A percentile compares a stretch with the other conserved stretches of the same genome.
These are phyloP conservation scores for Rhinolophus sinicus DNA, from an alignment of 2,113 vertebrate genomes.

Conservation along the genomic window DNA sequence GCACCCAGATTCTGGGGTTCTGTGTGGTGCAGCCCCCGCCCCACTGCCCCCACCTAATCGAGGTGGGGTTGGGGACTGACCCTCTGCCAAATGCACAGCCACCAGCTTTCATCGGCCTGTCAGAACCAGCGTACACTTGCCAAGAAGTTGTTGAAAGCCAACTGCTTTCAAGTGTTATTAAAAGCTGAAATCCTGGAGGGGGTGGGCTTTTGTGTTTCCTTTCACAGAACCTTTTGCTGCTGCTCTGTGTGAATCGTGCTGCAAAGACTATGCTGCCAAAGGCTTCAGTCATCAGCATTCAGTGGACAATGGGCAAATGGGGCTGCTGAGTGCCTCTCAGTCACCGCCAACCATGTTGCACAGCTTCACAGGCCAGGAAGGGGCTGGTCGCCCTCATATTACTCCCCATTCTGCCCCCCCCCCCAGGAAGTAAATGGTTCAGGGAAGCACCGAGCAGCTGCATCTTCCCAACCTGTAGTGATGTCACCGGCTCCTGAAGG, in stretches of 20 bases:
- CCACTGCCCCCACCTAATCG: no score
- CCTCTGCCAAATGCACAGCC: neutral
- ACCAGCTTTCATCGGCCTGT: neutral
- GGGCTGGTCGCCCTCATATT: neutral
- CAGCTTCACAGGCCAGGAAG: neutral
- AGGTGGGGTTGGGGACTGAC: neutral
- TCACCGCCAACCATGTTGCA: neutral
- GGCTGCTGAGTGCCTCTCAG: neutral
- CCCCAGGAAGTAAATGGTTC: neutral
- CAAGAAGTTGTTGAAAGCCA: slow-evolving; percentile 24
- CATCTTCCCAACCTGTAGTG: neutral
- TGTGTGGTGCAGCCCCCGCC: neutral
- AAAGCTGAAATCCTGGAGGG: neutral
- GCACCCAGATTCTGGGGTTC: neutral
- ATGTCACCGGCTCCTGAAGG: neutral
- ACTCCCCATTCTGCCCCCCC: neutral
- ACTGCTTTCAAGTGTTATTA: neutral
- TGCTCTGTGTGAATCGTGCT: neutral
- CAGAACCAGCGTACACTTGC: neutral
- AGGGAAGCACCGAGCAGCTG: neutral
- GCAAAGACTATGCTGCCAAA: neutral
- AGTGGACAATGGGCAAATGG: neutral
- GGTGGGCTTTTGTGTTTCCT: neutral
- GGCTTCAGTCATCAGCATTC: neutral
- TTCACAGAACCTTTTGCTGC: neutral